Evolutionary conservation across 2,113 vertebrate genomes (phyloP).

Genomic region (Mustela lutreola): DNA sequence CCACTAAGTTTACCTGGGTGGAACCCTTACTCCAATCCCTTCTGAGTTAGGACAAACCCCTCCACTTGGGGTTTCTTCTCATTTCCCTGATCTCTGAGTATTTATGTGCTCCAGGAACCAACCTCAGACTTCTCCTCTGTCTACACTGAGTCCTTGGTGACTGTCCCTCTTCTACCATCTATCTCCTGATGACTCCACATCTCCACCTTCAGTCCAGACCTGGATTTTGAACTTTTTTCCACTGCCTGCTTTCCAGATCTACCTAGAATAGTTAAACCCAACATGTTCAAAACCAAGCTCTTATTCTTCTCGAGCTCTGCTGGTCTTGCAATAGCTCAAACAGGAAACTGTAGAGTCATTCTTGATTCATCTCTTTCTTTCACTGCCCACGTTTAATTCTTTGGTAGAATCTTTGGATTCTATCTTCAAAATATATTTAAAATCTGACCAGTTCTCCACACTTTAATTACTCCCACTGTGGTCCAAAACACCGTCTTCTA

Average conservation of each 20-base stretch:
- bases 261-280: background rate
- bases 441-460: background rate
- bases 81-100: no score
- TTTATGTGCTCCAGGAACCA: no score
- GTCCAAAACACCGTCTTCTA: background rate
- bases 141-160: no score
- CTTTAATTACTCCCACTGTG: background rate
- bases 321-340: background rate
- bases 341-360: background rate
- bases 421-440: background rate
- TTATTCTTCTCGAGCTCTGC: background rate
- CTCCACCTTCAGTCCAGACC: background rate
- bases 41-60: no score
- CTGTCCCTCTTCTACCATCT: background rate
- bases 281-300: background rate
- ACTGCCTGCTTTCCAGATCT: background rate
- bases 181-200: background rate
- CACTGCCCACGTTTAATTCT: background rate
- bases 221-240: background rate
- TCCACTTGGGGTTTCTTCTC: no score
- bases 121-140: no score
- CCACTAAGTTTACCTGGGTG: no score
- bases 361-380: background rate
- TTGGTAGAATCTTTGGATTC: background rate
- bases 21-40: no score